These are phyloP conservation scores for Apus apus DNA, from an alignment of 2,113 vertebrate genomes.

Conservation along the genomic window DNA sequence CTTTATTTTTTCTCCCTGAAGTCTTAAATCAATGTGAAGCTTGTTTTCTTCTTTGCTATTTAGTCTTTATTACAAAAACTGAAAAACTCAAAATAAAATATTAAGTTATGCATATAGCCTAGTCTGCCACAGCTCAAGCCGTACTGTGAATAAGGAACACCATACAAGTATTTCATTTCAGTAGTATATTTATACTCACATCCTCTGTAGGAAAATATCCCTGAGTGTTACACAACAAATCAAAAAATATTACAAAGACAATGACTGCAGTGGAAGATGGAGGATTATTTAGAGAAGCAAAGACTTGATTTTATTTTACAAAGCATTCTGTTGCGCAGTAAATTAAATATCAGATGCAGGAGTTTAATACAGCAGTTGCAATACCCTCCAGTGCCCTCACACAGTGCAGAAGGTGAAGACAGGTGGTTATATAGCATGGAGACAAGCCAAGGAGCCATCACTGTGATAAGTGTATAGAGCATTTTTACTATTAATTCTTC, in stretches of 20 bases:
- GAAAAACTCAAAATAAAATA: slow-evolving; percentile 18
- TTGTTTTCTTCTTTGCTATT: slow-evolving; percentile 19
- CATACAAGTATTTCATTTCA: not conserved
- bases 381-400: not conserved
- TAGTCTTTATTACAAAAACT: not conserved
- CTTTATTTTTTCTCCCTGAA: slow-evolving; percentile 23
- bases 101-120: not conserved
- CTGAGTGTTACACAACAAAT: slow-evolving; percentile 11
- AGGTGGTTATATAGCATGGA: not conserved
- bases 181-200: not conserved
- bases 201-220: slow-evolving; percentile 24
- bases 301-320: slow-evolving; percentile 32
- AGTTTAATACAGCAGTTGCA: not conserved
- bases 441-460: not conserved
- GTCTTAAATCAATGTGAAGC: slow-evolving; percentile 51
- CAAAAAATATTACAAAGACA: slow-evolving; percentile 37
- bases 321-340: not conserved
- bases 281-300: slow-evolving; percentile 16
- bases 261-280: not conserved
- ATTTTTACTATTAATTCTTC: not conserved
- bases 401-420: not conserved
- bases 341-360: not conserved
- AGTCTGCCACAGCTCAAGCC: not conserved
- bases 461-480: not conserved
- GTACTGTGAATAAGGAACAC: not conserved